phyloP scores from a whole-genome alignment of 2,797 vertebrate species.

The Cetoscarus ocellatus region DNA sequence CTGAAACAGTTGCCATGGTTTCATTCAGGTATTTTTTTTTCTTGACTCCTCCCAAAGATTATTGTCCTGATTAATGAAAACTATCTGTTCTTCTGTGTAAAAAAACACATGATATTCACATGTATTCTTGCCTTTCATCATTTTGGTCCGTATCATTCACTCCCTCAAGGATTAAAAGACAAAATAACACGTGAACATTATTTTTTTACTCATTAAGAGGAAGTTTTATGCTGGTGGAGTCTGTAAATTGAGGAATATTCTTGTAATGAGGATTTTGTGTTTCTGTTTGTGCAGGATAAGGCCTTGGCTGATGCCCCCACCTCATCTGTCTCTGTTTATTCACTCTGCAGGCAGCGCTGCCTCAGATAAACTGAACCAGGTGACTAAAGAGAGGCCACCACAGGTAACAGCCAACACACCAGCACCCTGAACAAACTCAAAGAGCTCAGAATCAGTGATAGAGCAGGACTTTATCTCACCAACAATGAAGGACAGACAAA shows the following conservation, averaged over 20 bases:
- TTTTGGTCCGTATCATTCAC: no score
- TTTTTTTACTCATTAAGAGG: no score
- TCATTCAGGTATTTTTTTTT: no score
- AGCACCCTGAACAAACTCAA: conserved; percentile 39
- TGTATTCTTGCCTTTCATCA: no score
- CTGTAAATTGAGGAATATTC: conserved; percentile 2
- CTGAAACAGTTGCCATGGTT: no score
- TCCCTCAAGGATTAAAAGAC: no score
- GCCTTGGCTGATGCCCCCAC: conserved; percentile 4
- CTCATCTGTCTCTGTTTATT: conserved; percentile 41
- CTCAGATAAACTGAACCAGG: conserved; percentile 51
- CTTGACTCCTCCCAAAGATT: no score
- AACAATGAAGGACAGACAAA: no score
- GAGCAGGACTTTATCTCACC: neutral
- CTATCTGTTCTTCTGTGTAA: no score
- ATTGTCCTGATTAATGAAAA: no score
- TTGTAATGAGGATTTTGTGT: conserved; percentile 10
- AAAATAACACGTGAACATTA: no score
- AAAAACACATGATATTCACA: no score
- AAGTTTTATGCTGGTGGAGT: neutral
- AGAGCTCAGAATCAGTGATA: conserved; percentile 15
- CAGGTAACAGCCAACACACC: conserved; percentile 45
- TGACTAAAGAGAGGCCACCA: conserved; percentile 28
- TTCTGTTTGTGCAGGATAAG: conserved; percentile 17
- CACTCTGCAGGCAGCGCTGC: conserved; percentile 40